These are phyloP conservation scores for Tetranychus urticae DNA, from an alignment of 1,140 invertebrate genomes.

Conservation along the genomic window DNA sequence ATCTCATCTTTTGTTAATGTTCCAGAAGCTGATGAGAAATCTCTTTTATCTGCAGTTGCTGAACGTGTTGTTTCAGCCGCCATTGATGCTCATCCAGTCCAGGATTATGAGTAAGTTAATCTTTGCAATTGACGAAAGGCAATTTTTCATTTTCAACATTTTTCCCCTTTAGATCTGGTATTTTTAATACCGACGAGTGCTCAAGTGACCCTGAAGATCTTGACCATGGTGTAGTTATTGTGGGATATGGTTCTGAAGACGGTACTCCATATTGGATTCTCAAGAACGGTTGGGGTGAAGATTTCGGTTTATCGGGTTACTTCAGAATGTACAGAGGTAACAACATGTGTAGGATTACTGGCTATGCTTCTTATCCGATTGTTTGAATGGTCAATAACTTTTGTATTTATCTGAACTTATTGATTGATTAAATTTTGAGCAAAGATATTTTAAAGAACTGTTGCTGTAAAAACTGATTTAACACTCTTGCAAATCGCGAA, in stretches of 20 bases:
- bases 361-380: slow-evolving; percentile 30
- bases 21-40: slow-evolving; percentile 19
- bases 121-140: slow-evolving; percentile 15
- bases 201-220: slow-evolving; percentile 8
- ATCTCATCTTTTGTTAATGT: slow-evolving; percentile 25
- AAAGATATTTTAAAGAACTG: too few species aligned
- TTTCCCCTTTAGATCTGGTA: background rate
- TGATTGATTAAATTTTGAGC: too few species aligned
- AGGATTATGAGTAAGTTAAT: slow-evolving; percentile 15
- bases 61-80: slow-evolving; percentile 24
- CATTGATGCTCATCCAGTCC: slow-evolving; percentile 22
- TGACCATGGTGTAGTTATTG: slow-evolving; percentile 24
- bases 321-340: slow-evolving; percentile 69
- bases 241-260: slow-evolving; percentile 21
- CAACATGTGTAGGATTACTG: slow-evolving; percentile 74
- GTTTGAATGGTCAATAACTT: slow-evolving; percentile 14
- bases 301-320: slow-evolving; percentile 34
- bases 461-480: too few species aligned
- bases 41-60: slow-evolving; percentile 18
- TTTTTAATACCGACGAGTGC: background rate
- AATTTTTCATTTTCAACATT: slow-evolving; percentile 1
- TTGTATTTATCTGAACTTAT: too few species aligned
- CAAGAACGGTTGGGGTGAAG: slow-evolving; percentile 34
- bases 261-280: slow-evolving; percentile 24
- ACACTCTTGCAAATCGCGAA: too few species aligned